These are phyloP conservation scores for Dreissena polymorpha DNA, from an alignment of 1,140 invertebrate genomes.

Conservation along the genomic window DNA sequence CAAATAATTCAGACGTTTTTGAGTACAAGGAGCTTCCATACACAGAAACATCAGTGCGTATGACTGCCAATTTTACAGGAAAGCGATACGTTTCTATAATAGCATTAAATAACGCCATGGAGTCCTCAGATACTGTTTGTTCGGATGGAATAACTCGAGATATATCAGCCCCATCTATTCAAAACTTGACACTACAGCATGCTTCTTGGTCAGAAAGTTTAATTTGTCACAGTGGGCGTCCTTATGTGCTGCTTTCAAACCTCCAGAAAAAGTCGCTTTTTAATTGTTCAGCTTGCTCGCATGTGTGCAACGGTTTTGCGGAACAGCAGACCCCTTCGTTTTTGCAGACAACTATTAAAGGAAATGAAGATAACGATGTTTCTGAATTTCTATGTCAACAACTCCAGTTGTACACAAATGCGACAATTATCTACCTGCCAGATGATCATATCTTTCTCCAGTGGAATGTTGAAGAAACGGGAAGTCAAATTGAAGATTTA, in stretches of 20 bases:
- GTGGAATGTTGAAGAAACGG: conserved; percentile 36
- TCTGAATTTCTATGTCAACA: conserved; percentile 26
- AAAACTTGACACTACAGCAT: conserved; percentile 44
- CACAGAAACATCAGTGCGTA: conserved; percentile 7
- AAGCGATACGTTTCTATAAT: conserved; percentile 45
- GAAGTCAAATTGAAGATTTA: conserved; percentile 54
- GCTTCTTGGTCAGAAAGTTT: conserved; percentile 26
- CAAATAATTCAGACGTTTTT: background rate
- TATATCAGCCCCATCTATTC: conserved; percentile 23
- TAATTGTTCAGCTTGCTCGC: too few species aligned
- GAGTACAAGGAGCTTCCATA: background rate
- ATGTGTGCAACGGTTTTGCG: too few species aligned
- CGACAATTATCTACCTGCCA: conserved; percentile 38
- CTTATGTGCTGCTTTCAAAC: too few species aligned
- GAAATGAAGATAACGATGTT: conserved; percentile 3
- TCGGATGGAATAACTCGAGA: conserved; percentile 61
- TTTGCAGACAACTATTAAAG: too few species aligned
- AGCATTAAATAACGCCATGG: conserved; percentile 62
- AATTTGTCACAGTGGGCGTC: conserved; percentile 25
- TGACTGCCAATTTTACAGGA: conserved; percentile 39
- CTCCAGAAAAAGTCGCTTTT: too few species aligned
- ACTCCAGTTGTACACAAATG: background rate
- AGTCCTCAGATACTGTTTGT: conserved; percentile 56
- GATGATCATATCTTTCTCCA: conserved; percentile 41
- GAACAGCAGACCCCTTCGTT: too few species aligned